Evolutionary conservation across 92 coral and sea anemone species (phyloP), one percentile per base, ranked within the genome.

Genomic region (Porites cylindrica): DNA sequence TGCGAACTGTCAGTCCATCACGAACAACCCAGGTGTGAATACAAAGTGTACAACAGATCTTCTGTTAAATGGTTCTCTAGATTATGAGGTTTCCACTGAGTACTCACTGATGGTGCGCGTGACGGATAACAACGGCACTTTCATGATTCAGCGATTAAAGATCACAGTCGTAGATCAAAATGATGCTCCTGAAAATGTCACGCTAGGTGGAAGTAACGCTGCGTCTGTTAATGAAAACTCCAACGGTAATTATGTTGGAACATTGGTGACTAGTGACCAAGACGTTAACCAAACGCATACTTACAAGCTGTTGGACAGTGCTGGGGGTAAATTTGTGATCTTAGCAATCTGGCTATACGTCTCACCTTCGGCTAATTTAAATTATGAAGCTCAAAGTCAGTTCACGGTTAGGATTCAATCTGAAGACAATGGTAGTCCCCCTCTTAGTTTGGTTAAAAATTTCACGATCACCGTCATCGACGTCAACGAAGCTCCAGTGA

Each of bases 401-500:
- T 93, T 76, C 54, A 82, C 52, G 10, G 92, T 93, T 12, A 82
- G 80, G 54, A 86, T 95, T 10, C 82, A 83, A 29, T 61, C 84
- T 10, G 79, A 63, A 6, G 98, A 95, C 85, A 86, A 91, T 52
- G 98, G 98, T 11, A 18, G 84, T 1, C 98, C 98, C 12, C 79
- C 88, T 12, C 91, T 85, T 10, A 70, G 80, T 16, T 1, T 88
- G 20, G 74, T 82, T 32, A 88, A 86, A 60, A 56, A 52, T 76
- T 95, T 95, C 70, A 70, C 72, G 38, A 86, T 96, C 38, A 69
- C 24, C 16, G 88, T 96, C 38, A 83, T 82, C 13, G 98, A 96
- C 81, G 88, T 93, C 9, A 97, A 97, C 79, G 99, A 97, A 85
- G 91, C 93, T 16, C 99, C 99, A 19, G 88, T 84, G 11, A 83